Evolutionary conservation across 1,140 invertebrate species (phyloP), one percentile per base, ranked within the genome.

Genomic region (Oreohelix idahoensis): DNA sequence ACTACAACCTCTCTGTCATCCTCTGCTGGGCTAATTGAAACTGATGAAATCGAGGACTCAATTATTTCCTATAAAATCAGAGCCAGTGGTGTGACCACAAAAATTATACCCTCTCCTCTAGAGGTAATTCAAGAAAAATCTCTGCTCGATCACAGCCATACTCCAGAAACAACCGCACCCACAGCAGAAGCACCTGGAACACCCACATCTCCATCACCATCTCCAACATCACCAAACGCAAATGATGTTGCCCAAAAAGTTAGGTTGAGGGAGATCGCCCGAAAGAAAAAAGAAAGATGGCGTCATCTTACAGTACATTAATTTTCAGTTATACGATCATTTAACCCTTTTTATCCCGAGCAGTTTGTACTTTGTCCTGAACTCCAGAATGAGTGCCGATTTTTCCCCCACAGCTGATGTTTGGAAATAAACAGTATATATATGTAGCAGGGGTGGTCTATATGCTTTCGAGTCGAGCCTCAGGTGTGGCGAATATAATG

Each of bases 221-320:
- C 71, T 5, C n/a, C 36, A n/a, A 29, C 49, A 26, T 45, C 80
- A 0, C 49, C 29, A 42, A 49, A 45, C 26, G 5, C 29, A 26
- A 32, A 1, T 49, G 36, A 32, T 4, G n/a, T 5, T n/a, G 20
- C 32, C 1, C 35, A 39, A 23, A 74, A 75, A 26, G 32, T 17
- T 0, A 76, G 73, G 15, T 26, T 85, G 20, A 45, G 79, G 49
- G 86, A 80, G 32, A 87, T 83, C 74, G 83, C 80, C 20, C 35
- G 85, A 20, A 83, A 81, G 36, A 87, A 86, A 82, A 87, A 81
- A 45, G 84, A 87, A 51, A 66, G 84, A 26, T 86, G 85, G 85
- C 53, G 85, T 20, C 78, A 80, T 23, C 66, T 84, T 53, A 82
- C 84, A 26, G 51, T 84, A 58, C 71, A 82, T 49, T 82, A 51